Conservation (phyloP, 2,888 invertebrate species). For the Rhingia rostrata region DNA sequence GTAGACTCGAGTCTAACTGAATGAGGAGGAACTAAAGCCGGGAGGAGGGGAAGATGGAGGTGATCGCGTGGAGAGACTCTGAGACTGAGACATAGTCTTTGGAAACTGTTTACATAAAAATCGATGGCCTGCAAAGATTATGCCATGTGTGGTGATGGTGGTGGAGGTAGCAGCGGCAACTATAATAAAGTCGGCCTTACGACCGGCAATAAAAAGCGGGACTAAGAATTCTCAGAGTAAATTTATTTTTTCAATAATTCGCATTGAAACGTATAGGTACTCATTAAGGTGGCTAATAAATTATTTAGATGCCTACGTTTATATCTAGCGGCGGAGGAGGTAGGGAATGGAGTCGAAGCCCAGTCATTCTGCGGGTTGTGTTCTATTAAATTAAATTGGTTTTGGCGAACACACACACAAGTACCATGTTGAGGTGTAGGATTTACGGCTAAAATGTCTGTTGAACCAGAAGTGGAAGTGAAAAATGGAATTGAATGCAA, state of each 20-base stretch:
- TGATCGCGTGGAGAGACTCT: conserved; percentile 3
- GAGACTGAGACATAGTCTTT: conserved; percentile 30
- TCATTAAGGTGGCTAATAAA: conserved; percentile 44
- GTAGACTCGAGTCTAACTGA: conserved; percentile 9
- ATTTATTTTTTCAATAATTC: conserved; percentile 6
- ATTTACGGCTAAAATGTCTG: conserved; percentile 34
- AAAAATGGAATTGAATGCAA: conserved; percentile 29
- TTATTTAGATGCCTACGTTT: conserved; percentile 49
- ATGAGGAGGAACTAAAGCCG: conserved; percentile 36
- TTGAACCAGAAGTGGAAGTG: conserved; percentile 47
- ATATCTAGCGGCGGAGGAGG: not conserved
- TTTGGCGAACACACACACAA: conserved; percentile 51
- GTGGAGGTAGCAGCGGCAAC: conserved; percentile 11
- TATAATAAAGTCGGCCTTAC: conserved; percentile 26
- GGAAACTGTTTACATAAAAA: conserved; percentile 44
- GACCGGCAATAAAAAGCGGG: conserved; percentile 19
- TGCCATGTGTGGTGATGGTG: conserved; percentile 30
- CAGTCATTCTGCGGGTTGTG: conserved; percentile 21
- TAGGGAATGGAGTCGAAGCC: not conserved
- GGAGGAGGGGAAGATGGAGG: conserved; percentile 20
- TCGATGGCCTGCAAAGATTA: conserved; percentile 72
- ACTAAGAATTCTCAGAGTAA: not conserved
- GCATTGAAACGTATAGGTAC: conserved; percentile 24
- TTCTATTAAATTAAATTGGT: conserved; percentile 57
- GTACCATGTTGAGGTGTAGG: conserved; percentile 49